These are phyloP conservation scores for Dusona sp. DNA, from an alignment of 2,888 invertebrate genomes.

Conservation along the genomic window DNA sequence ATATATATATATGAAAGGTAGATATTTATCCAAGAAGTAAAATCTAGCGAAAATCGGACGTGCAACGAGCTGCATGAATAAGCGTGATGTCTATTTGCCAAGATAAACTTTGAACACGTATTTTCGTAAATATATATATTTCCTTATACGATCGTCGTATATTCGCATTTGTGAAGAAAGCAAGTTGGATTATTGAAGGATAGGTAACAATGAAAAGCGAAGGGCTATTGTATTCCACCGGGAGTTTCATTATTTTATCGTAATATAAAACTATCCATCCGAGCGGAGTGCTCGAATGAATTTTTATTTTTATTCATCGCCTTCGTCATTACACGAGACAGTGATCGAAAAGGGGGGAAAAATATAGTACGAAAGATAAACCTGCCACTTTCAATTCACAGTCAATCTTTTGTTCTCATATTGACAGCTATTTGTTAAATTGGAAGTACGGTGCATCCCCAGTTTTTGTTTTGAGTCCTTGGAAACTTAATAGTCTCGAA, in stretches of 20 bases:
- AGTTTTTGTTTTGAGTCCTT: background rate
- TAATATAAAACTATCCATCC: conserved; percentile 7
- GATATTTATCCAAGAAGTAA: conserved; percentile 12
- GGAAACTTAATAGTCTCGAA: background rate
- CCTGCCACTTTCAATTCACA: background rate
- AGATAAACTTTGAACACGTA: conserved; percentile 19
- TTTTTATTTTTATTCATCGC: conserved; percentile 6
- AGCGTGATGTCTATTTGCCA: conserved; percentile 15
- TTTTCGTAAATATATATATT: background rate
- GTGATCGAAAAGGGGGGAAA: conserved; percentile 10
- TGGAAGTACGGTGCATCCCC: background rate
- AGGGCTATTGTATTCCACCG: conserved; percentile 29
- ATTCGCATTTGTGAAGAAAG: conserved; percentile 32
- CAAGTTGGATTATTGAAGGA: conserved; percentile 34
- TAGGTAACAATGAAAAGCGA: conserved; percentile 34
- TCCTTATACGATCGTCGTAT: background rate
- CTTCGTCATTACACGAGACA: conserved; percentile 9
- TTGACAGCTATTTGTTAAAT: conserved; percentile 10
- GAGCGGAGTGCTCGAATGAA: background rate
- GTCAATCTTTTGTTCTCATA: background rate
- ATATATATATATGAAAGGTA: background rate
- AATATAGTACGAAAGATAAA: conserved; percentile 1
- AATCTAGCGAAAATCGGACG: conserved; percentile 9
- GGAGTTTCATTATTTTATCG: conserved; percentile 41
- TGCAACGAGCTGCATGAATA: conserved; percentile 28